A percentile compares a stretch with the other conserved stretches of the same genome.
Conservation (phyloP, 2,113 vertebrate genomes). For the Psammodynastes pulverulentus region DNA sequence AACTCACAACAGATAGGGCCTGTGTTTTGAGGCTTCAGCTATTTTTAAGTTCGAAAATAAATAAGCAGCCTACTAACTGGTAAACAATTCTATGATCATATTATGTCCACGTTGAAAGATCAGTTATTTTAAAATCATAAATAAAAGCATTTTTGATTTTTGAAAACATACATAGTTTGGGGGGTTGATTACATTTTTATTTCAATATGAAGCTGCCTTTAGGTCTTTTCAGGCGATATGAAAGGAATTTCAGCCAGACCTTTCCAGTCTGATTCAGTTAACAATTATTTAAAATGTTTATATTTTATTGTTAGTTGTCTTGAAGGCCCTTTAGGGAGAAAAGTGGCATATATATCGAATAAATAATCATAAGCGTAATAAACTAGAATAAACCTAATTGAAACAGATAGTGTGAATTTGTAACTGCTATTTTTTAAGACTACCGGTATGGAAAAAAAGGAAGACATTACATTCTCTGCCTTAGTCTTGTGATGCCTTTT, state of each 20-base stretch:
- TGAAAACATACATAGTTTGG: background rate
- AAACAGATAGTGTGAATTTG: background rate
- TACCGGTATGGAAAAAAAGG: slow-evolving; percentile 31
- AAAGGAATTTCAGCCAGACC: background rate
- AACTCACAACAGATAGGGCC: background rate
- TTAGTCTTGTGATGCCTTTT: slow-evolving; percentile 28
- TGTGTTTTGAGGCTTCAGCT: background rate
- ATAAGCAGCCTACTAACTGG: background rate
- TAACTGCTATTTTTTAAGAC: background rate
- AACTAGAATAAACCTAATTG: background rate
- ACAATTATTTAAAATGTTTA: background rate
- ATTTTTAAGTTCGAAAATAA: background rate
- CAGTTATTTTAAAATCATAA: background rate
- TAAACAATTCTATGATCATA: background rate
- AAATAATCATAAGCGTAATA: background rate
- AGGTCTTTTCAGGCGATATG: background rate
- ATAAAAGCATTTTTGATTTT: background rate
- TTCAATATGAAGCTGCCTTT: background rate
- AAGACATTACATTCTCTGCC: background rate
- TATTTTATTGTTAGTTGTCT: background rate
- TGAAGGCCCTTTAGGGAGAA: background rate
- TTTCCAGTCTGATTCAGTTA: background rate
- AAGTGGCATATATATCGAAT: background rate
- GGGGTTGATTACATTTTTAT: background rate
- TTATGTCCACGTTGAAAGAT: background rate